A percentile compares a stretch with the other conserved stretches of the same genome.
phyloP scores from a whole-genome alignment of 1,140 invertebrate species.

The Plutomurus gul region DNA sequence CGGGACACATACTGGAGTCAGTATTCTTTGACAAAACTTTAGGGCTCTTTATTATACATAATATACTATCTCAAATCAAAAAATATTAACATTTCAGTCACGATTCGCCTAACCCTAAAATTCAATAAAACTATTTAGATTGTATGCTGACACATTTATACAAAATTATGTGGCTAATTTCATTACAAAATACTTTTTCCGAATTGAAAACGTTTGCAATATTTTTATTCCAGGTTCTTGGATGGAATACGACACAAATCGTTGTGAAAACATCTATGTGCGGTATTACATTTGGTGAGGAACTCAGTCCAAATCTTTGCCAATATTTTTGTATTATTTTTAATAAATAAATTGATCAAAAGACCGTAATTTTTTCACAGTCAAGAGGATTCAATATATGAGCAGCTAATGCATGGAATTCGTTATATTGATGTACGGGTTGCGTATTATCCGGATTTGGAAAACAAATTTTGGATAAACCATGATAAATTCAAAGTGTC shows the following conservation, averaged over 20 bases:
- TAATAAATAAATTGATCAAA: neutral
- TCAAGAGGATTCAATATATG: constrained; percentile 65
- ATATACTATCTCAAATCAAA: no score
- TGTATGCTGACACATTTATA: no score
- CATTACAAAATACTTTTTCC: no score
- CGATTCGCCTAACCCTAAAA: no score
- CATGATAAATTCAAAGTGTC: constrained; percentile 70
- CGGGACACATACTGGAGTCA: no score
- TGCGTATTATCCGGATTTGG: constrained; percentile 60
- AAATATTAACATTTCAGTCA: no score
- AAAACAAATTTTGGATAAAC: constrained; percentile 69
- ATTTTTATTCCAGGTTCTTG: no score
- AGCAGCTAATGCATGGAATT: constrained; percentile 64
- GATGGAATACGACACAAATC: constrained; percentile 57
- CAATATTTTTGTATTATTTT: neutral
- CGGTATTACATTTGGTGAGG: constrained; percentile 42
- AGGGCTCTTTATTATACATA: no score
- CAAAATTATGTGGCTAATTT: no score
- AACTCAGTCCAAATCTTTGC: neutral
- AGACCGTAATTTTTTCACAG: constrained; percentile 25
- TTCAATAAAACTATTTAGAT: no score
- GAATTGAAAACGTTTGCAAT: no score
- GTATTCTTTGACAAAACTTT: no score
- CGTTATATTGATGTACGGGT: constrained; percentile 68
- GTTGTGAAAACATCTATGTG: constrained; percentile 45